Conservation (phyloP, 2,888 invertebrate genomes). For the Crocallis elinguaria region DNA sequence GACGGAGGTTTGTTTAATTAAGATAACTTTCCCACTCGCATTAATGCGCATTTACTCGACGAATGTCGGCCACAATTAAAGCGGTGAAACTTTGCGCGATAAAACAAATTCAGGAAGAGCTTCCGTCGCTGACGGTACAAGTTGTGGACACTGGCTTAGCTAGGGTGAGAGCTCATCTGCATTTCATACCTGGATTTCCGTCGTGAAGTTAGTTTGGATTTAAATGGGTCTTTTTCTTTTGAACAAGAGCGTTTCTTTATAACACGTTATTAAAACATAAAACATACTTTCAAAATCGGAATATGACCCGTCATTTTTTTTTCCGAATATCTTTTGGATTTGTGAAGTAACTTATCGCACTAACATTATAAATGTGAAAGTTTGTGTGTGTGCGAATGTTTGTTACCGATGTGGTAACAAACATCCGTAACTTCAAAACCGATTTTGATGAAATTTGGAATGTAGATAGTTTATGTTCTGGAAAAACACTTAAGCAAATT, state of each 20-base stretch:
- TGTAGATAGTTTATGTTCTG: no score
- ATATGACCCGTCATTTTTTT: no score
- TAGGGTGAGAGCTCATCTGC: conserved; percentile 27
- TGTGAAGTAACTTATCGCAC: no score
- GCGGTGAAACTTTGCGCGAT: conserved; percentile 41
- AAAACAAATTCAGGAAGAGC: conserved; percentile 44
- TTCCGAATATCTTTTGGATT: no score
- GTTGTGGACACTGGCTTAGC: conserved; percentile 24
- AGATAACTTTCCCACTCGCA: conserved; percentile 61
- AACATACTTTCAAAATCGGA: neutral
- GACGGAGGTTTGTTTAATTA: conserved; percentile 61
- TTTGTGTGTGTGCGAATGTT: no score
- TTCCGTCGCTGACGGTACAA: conserved; percentile 33
- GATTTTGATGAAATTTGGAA: no score
- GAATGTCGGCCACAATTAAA: conserved; percentile 55
- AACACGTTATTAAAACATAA: neutral
- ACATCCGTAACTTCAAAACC: no score
- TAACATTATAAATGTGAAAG: no score
- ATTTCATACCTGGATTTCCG: conserved; percentile 22
- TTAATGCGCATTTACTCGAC: conserved; percentile 54
- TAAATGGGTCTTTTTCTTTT: conserved; percentile 8
- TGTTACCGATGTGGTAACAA: no score
- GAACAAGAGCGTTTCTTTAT: neutral
- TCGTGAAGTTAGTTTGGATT: conserved; percentile 2
- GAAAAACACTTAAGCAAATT: no score